phyloP scores from a whole-genome alignment of 2,113 vertebrate species.

The Catharus bicknelli region DNA sequence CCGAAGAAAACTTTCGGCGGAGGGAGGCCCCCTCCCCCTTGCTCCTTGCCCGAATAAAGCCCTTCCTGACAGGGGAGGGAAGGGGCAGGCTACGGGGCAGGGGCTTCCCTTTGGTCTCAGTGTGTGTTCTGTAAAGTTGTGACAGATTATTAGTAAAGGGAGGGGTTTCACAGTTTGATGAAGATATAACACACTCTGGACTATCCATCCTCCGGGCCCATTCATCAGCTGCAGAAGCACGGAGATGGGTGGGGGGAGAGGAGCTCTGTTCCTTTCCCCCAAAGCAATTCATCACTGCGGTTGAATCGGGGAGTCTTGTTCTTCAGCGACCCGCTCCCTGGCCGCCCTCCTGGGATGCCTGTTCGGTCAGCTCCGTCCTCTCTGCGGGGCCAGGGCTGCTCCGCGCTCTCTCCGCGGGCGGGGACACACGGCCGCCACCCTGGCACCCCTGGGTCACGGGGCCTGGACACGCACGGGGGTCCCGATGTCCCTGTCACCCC shows the following conservation, averaged over 20 bases:
- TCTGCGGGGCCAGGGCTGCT: neutral
- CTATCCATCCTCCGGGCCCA: neutral
- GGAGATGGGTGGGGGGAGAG: neutral
- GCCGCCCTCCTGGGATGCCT: neutral
- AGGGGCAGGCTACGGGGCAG: conserved; percentile 53
- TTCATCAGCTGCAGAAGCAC: neutral
- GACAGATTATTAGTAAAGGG: conserved; percentile 71
- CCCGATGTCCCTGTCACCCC: neutral
- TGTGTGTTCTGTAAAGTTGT: conserved; percentile 66
- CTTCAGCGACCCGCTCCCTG: neutral
- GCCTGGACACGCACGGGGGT: fast-evolving
- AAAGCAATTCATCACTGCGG: conserved; percentile 16
- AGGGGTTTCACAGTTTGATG: conserved; percentile 58
- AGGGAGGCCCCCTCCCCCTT: neutral
- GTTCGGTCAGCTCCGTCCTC: neutral
- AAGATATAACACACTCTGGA: conserved; percentile 52
- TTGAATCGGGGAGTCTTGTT: neutral
- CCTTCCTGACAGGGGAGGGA: conserved; percentile 57
- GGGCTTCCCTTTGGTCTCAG: conserved; percentile 56
- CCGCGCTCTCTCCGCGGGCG: neutral
- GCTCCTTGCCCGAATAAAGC: conserved; percentile 31
- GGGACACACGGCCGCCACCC: neutral
- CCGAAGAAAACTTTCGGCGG: neutral
- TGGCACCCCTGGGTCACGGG: neutral
- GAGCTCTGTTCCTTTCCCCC: neutral